Base-by-base conservation (phyloP, 2,797 vertebrate species). In the Phaenicophaeus curvirostris region DNA sequence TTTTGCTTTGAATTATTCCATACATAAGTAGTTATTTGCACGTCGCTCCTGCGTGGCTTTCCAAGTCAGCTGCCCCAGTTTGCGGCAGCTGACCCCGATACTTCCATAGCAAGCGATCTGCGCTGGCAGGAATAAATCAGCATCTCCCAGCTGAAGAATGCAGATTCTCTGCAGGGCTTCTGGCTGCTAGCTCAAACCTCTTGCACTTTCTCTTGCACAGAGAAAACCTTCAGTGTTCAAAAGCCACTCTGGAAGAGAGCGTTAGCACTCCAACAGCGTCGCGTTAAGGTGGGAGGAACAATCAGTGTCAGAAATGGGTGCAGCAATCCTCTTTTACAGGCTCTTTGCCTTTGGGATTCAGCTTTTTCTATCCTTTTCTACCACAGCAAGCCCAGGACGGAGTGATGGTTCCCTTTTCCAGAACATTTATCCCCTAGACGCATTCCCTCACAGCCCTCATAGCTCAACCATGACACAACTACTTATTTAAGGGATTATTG, bases 11-110 rank as follows among this genome's bases (percentile, higher is more conserved):
- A 44, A 58, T 78, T 80, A 67, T 46, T 72, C 53, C 68, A 51
- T 58, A 37, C 14, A 0, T 25, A 84, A 78, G 66, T 44, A 57
- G 53, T 73, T 79, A 46, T 44, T 92, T 85, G 72, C 68, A 25
- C 5, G 0, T 35, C 0, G 2, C 48, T 88, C 28, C 41, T 3
- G 15, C 0, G 0, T 0, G 2, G 59, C 30, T 44, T 54, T 15
- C 3, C 0, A 24, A 80, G 41, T 30, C 1, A 6, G 53, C 81
- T 2, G 9, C 50, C 84, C 58, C 35, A 39, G 61, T 94, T 83
- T 90, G 53, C 21, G 5, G 72, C 4, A 5, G 28, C 62, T 82
- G 57, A 75, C 68, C 88, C 88, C 2, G 2, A 16, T 6, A 1
- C 57, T 53, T 71, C 53, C 35, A 4, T 0, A 0, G 51, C 35